Base-by-base conservation (phyloP, 2,888 invertebrate species). In the Mongoloraphidia duomilia region DNA sequence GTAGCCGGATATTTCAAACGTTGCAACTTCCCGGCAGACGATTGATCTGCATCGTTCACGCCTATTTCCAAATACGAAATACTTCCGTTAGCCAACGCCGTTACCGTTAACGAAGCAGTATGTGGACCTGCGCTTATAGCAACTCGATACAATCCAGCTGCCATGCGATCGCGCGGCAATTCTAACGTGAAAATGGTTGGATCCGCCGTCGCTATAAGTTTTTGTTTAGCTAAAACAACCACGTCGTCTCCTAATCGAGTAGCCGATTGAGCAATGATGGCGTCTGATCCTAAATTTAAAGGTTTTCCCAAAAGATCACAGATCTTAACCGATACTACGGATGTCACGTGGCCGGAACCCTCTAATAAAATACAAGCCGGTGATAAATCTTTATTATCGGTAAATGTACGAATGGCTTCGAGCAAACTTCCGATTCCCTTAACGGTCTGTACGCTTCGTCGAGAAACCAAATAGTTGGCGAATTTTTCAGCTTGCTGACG, bases 31-130 rank as follows among this genome's bases (percentile, higher is more conserved):
- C 89, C 81, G 49, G 86, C 82, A 26, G 88, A 84, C 3, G 85
- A 83, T 53, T 93, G 90, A 66, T 96, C 95, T 6, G 88, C 81
- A 65, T 96, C 95, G 3, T 84, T 86, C 14, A 94, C 77, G 5
- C 92, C 91, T 44, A 96, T 74, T 65, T 95, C 93, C 44, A 90
- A 74, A 49, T 76, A 79, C 57, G 84, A 80, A 1, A 94, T 76
- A 53, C 76, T 76, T 0, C 89, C 80, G 56, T 84, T 81, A 1
- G 88, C 85, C 49, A 89, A 69, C 13, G 90, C 83, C 50, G 86
- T 84, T 1, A 77, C 68, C 14, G 67, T 68, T 44, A 68, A 54
- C 8, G 61, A 61, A 8, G 74, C 63, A 2, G 68, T 65, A 55
- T 75, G 79, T 14, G 72, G 73, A 43, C 79, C 82, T 3, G 84